These are phyloP conservation scores for Cecidostiba fungosa DNA, from an alignment of 2,888 invertebrate genomes.

Conservation along the genomic window DNA sequence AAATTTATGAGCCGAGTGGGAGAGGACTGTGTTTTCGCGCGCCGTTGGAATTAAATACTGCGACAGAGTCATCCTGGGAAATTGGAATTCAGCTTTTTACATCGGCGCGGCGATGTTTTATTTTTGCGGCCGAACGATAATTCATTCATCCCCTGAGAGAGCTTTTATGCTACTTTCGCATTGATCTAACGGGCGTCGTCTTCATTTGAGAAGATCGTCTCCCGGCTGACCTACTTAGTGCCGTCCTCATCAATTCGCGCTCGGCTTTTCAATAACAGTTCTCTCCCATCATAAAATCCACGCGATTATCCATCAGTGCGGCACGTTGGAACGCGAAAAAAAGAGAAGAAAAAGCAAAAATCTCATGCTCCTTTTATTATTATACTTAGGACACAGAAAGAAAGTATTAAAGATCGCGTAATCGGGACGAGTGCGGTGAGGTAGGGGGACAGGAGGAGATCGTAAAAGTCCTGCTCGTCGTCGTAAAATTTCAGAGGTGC, in stretches of 20 bases:
- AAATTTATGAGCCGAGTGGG: constrained; percentile 36
- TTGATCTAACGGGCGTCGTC: background rate
- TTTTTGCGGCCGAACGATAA: background rate
- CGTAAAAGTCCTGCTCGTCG: constrained; percentile 15
- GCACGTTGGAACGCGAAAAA: background rate
- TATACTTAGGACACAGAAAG: constrained; percentile 11
- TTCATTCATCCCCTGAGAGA: background rate
- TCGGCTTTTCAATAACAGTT: constrained; percentile 26
- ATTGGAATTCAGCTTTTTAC: background rate
- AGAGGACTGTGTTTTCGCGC: constrained; percentile 26
- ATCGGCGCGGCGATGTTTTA: background rate
- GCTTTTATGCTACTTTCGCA: background rate
- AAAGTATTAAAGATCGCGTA: constrained; percentile 21
- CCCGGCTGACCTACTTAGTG: constrained; percentile 8
- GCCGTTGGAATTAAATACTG: constrained; percentile 4
- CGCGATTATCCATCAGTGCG: background rate
- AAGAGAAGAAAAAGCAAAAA: background rate
- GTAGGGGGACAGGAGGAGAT: background rate
- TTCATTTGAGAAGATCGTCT: constrained; percentile 1
- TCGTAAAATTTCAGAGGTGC: constrained; percentile 50
- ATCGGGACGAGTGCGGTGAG: constrained; percentile 9
- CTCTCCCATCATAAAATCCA: background rate
- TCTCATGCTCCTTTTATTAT: background rate
- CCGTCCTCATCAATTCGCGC: constrained; percentile 21
- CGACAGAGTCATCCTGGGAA: background rate